Conservation (phyloP, 2,113 vertebrate species). For the Alosa alosa region DNA sequence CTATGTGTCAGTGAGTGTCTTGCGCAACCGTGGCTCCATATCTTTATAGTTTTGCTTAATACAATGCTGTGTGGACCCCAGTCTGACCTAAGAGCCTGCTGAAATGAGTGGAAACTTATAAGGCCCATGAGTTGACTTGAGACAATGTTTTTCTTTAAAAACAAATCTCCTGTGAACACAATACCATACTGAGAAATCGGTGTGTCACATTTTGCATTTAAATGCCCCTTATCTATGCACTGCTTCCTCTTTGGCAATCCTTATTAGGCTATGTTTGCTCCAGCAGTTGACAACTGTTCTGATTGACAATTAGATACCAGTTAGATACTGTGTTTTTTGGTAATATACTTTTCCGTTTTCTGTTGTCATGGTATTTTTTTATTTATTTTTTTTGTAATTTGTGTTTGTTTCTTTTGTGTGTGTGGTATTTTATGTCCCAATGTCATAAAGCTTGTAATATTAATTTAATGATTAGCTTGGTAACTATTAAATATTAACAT, state of each 20-base stretch:
- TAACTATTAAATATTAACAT: slow-evolving; percentile 7
- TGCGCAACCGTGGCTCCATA: neutral
- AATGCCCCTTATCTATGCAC: neutral
- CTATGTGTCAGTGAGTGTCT: neutral
- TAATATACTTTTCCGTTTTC: neutral
- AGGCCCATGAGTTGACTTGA: neutral
- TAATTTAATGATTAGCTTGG: neutral
- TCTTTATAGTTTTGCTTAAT: neutral
- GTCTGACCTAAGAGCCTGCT: neutral
- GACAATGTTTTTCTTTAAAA: no score
- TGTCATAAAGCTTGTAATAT: neutral
- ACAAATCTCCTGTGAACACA: no score
- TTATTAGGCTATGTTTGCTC: neutral
- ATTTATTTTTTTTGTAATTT: neutral
- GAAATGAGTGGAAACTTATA: neutral
- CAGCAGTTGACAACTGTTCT: neutral
- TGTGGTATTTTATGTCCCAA: neutral
- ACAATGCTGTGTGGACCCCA: neutral
- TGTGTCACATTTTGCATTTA: neutral
- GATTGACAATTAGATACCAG: neutral
- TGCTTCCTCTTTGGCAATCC: neutral
- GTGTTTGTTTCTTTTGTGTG: neutral
- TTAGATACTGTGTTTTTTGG: neutral
- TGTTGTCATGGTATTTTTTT: neutral
- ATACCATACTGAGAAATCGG: neutral